These are phyloP conservation scores for Drosophila melanosoma DNA, from an alignment of 2,888 invertebrate genomes.

Conservation along the genomic window DNA sequence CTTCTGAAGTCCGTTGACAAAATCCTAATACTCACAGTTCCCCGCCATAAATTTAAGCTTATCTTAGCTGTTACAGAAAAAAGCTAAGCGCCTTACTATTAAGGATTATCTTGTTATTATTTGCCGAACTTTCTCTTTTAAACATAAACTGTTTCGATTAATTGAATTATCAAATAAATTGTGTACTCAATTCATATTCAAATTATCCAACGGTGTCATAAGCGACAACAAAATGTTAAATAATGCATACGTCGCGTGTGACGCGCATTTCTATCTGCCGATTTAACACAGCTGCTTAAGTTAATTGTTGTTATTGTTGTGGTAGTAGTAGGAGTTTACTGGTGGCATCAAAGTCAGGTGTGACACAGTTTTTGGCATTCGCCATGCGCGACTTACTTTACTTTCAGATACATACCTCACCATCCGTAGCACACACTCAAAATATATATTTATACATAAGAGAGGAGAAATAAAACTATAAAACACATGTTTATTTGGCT, in stretches of 20 bases:
- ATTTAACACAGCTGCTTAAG: slow-evolving; percentile 31
- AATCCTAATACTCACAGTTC: slow-evolving; percentile 13
- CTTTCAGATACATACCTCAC: slow-evolving; percentile 34
- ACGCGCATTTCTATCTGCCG: slow-evolving; percentile 69
- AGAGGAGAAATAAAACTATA: slow-evolving; percentile 47
- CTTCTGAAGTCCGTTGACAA: slow-evolving; percentile 8
- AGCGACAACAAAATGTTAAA: slow-evolving; percentile 56
- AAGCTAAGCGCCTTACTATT: slow-evolving; percentile 1
- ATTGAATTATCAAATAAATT: slow-evolving; percentile 68
- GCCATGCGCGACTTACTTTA: slow-evolving; percentile 62
- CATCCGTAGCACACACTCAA: slow-evolving; percentile 18
- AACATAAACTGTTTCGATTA: slow-evolving; percentile 33
- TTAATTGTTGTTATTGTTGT: slow-evolving; percentile 16
- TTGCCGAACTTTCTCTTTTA: slow-evolving; percentile 38
- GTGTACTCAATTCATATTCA: slow-evolving; percentile 40
- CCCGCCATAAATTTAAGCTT: background rate
- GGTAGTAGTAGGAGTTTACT: slow-evolving; percentile 25
- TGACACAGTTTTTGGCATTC: slow-evolving; percentile 76
- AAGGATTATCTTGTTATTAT: slow-evolving; percentile 17
- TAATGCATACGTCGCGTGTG: slow-evolving; percentile 67
- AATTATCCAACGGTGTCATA: slow-evolving; percentile 65
- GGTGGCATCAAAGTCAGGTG: slow-evolving; percentile 66
- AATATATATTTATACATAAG: background rate
- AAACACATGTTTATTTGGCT: slow-evolving; percentile 67
- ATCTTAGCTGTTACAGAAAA: background rate